Evolutionary conservation across 2,797 vertebrate species (phyloP), one percentile per base, ranked within the genome.

Genomic region (Enteromius afrohamiltoni): DNA sequence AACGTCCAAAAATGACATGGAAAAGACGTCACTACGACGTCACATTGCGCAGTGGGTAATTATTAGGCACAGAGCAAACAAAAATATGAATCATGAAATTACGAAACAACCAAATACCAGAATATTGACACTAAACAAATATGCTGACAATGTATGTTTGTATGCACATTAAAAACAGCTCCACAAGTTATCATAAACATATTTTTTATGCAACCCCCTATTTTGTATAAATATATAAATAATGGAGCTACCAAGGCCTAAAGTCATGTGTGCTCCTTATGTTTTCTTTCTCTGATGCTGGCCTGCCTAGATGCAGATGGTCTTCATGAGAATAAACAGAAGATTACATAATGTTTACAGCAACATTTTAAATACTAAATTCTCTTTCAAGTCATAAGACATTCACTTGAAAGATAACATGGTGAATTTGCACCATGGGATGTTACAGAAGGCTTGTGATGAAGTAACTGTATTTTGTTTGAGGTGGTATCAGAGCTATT

Each of bases 231-330:
- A 60, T 60, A 60, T 53, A 53, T 74, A 5, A 74, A 74, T 37
- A 51, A 74, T n/a, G 6, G 5, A 53, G 29, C 21, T 6, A 55
- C 10, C 53, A 5, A 74, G 53, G 71, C 29, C 14, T 73, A 1
- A 51, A 74, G 71, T 53, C 49, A 53, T 13, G 17, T 40, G 2
- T 77, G 53, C 53, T 77, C 9, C 37, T 45, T 3, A 19, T 42
- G n/a, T 77, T 60, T n/a, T 62, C 42, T 64, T 64, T 77, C 58
- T 77, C n/a, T 77, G 21, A 77, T 60, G 37, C 34, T 77, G 55
- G 74, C n/a, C 37, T 77, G 75, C 4, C 21, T 58, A 17, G 53
- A 58, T 14, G 23, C 58, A 62, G 23, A 45, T 23, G 58, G 23
- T 16, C 75, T 19, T 62, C 14, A 60, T 62, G 37, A 45, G n/a